phyloP scores from a whole-genome alignment of 2,113 vertebrate genomes.

The Dromiciops gliroides region DNA sequence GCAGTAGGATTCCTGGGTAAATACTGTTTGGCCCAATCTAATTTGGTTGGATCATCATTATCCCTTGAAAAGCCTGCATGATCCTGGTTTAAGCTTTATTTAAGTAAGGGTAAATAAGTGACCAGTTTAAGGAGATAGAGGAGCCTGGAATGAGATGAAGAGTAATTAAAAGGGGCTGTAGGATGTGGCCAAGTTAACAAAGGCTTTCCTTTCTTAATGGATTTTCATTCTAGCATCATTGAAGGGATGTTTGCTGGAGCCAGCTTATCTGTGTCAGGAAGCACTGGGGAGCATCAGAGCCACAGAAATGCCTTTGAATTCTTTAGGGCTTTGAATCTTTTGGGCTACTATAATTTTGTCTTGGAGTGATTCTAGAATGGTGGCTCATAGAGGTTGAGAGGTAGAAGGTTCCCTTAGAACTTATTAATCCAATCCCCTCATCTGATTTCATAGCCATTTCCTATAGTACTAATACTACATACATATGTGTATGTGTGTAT shows the following conservation, averaged over 20 bases:
- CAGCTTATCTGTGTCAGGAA: background rate
- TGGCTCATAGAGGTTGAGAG: background rate
- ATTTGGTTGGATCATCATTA: background rate
- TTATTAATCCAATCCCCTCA: background rate
- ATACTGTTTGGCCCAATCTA: background rate
- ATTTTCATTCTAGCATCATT: background rate
- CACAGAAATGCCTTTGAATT: background rate
- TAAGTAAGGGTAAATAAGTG: background rate
- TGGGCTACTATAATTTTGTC: background rate
- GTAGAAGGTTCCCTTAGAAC: background rate
- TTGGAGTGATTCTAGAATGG: background rate
- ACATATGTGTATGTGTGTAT: too few relatives aligned
- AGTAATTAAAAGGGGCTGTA: slow-evolving; percentile 22
- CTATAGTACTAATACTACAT: background rate
- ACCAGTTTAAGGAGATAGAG: background rate
- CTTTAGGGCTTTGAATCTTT: background rate
- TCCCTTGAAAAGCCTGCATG: background rate
- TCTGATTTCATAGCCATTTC: background rate
- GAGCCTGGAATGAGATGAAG: background rate
- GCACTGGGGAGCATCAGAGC: background rate
- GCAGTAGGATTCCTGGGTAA: slow-evolving; percentile 41
- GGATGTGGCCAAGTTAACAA: background rate
- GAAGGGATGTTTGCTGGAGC: background rate
- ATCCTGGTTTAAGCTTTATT: background rate
- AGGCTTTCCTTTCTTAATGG: background rate